These are phyloP conservation scores for Acyrthosiphon pisum DNA, from an alignment of 1,140 invertebrate species.

Conservation along the genomic window DNA sequence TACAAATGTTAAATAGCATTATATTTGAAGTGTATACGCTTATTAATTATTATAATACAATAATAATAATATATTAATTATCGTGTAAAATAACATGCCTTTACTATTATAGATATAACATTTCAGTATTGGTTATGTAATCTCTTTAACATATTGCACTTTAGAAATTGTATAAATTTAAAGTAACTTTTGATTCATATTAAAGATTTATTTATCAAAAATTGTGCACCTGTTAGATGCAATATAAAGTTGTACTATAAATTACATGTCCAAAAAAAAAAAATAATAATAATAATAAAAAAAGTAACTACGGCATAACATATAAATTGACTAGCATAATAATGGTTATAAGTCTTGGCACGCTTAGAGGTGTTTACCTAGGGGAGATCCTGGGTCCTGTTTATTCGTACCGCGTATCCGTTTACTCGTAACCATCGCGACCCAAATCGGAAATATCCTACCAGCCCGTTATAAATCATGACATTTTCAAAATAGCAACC, in stretches of 20 bases:
- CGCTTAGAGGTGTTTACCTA: constrained; percentile 27
- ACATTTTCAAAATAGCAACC: constrained; percentile 34
- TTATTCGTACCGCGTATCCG: neutral
- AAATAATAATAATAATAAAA: neutral
- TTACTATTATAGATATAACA: neutral
- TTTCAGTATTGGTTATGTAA: neutral
- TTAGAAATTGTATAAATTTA: neutral
- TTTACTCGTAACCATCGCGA: constrained; percentile 22
- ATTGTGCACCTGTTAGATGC: neutral
- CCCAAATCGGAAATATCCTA: constrained; percentile 31
- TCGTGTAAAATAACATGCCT: neutral
- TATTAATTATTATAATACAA: too few relatives aligned
- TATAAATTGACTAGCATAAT: neutral
- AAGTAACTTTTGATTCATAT: neutral
- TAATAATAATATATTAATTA: neutral
- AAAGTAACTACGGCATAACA: neutral
- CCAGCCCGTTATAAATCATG: constrained; percentile 44
- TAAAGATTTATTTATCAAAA: neutral
- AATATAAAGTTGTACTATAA: neutral
- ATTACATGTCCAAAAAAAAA: neutral
- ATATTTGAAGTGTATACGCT: neutral
- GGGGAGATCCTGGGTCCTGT: constrained; percentile 6
- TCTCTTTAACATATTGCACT: neutral
- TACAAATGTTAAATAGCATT: too few relatives aligned
- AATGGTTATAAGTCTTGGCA: constrained; percentile 28